These are phyloP conservation scores for Entelurus aequoreus DNA, from an alignment of 2,113 vertebrate genomes.

Conservation along the genomic window DNA sequence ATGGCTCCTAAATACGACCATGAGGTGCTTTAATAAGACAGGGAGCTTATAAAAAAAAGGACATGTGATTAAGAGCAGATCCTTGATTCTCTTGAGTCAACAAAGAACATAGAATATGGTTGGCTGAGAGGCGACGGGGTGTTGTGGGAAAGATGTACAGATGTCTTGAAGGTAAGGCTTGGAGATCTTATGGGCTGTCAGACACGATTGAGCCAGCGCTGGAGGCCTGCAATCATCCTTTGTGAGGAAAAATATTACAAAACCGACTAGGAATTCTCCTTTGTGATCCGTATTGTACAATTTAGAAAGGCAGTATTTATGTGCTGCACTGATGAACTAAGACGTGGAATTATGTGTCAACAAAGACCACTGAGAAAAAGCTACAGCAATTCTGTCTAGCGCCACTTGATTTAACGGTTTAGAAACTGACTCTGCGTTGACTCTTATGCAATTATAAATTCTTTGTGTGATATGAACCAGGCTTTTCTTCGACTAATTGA, in stretches of 20 bases:
- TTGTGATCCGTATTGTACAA: slow-evolving; percentile 33
- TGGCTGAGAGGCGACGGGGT: slow-evolving; percentile 12
- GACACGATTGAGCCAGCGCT: slow-evolving; percentile 28
- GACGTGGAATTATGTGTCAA: slow-evolving; percentile 47
- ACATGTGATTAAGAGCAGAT: slow-evolving; percentile 70
- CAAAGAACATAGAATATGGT: slow-evolving; percentile 36
- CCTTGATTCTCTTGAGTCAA: slow-evolving; percentile 45
- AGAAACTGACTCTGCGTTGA: slow-evolving; percentile 35
- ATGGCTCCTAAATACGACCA: slow-evolving; percentile 54
- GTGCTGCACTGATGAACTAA: slow-evolving; percentile 42
- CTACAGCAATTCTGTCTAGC: slow-evolving; percentile 14
- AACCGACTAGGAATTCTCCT: slow-evolving; percentile 41
- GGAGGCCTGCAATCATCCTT: slow-evolving; percentile 21
- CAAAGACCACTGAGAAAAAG: slow-evolving; percentile 47
- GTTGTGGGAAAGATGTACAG: slow-evolving; percentile 51
- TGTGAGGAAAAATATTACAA: slow-evolving; percentile 46
- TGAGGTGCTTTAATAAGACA: slow-evolving; percentile 66
- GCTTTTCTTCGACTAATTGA: slow-evolving; percentile 65
- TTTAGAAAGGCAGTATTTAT: slow-evolving; percentile 49
- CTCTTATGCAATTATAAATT: slow-evolving; percentile 52
- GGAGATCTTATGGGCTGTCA: slow-evolving; percentile 28
- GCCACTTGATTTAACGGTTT: slow-evolving; percentile 40
- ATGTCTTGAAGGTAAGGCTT: slow-evolving; percentile 34
- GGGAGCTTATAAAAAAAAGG: slow-evolving; percentile 56
- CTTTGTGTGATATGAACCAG: slow-evolving; percentile 63